phyloP scores from a whole-genome alignment of 2,113 vertebrate species.

The Martes martes region DNA sequence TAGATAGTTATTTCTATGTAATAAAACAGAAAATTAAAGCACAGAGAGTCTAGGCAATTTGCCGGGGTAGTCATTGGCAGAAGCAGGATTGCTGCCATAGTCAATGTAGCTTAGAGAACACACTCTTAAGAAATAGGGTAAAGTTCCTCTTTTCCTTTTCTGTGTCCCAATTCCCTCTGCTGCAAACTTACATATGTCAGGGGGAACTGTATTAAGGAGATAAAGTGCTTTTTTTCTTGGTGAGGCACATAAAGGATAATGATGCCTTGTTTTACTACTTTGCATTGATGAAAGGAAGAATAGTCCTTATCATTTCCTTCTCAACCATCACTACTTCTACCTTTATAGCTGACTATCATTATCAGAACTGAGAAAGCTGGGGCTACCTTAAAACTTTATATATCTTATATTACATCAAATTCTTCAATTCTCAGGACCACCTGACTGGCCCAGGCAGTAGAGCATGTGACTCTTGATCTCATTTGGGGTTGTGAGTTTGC shows the following conservation, averaged over 20 bases:
- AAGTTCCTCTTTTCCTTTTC: background rate
- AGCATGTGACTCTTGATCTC: background rate
- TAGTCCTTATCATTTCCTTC: background rate
- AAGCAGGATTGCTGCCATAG: background rate
- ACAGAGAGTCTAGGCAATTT: background rate
- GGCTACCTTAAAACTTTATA: background rate
- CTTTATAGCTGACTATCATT: background rate
- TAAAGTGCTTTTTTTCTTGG: background rate
- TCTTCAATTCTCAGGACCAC: background rate
- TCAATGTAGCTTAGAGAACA: background rate
- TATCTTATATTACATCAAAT: background rate
- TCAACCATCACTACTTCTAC: background rate
- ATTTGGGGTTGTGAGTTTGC: background rate
- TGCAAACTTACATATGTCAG: background rate
- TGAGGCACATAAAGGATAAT: background rate
- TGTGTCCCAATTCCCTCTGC: rapidly evolving
- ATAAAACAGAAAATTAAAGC: background rate
- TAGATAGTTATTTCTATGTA: background rate
- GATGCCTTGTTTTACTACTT: background rate
- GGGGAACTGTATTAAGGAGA: background rate
- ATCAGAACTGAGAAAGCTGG: background rate
- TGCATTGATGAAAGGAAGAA: background rate
- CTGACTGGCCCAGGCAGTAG: background rate
- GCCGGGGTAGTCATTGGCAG: background rate
- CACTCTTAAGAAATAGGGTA: rapidly evolving